phyloP scores from a whole-genome alignment of 2,888 invertebrate species.

The Beris morrisii region DNA sequence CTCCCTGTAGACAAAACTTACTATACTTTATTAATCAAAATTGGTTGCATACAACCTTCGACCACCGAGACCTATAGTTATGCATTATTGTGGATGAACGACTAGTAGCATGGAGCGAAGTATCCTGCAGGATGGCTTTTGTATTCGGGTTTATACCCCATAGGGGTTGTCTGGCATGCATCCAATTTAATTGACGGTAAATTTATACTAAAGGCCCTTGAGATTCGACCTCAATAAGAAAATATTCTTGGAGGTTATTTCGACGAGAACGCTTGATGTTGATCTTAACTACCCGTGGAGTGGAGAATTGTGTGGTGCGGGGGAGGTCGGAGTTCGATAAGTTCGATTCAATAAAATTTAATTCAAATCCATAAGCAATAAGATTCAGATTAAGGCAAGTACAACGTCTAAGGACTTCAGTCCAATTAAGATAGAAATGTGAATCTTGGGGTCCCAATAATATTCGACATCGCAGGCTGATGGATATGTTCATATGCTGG shows the following conservation, averaged over 20 bases:
- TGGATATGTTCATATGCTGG: too few relatives aligned
- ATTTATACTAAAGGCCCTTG: constrained; percentile 28
- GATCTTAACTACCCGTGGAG: too few relatives aligned
- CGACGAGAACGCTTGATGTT: background rate
- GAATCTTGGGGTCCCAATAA: too few relatives aligned
- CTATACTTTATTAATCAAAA: constrained; percentile 14
- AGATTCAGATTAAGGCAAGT: constrained; percentile 7
- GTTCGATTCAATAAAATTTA: constrained; percentile 27
- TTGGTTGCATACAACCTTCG: constrained; percentile 3
- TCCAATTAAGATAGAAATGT: too few relatives aligned
- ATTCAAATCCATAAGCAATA: constrained; percentile 27
- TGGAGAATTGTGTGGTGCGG: too few relatives aligned
- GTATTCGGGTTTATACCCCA: background rate
- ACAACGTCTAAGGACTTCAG: too few relatives aligned
- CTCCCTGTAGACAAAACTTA: background rate
- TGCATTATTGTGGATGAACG: background rate
- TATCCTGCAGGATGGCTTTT: background rate
- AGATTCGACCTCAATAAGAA: constrained; percentile 32
- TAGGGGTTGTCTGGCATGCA: constrained; percentile 26
- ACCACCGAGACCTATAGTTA: background rate
- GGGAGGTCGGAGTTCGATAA: too few relatives aligned
- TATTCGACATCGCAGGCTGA: too few relatives aligned
- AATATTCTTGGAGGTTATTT: constrained; percentile 26
- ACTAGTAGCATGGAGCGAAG: background rate
- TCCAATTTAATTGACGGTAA: constrained; percentile 34